These are phyloP conservation scores for Chrysomela aeneicollis DNA, from an alignment of 2,888 invertebrate species.

Conservation along the genomic window DNA sequence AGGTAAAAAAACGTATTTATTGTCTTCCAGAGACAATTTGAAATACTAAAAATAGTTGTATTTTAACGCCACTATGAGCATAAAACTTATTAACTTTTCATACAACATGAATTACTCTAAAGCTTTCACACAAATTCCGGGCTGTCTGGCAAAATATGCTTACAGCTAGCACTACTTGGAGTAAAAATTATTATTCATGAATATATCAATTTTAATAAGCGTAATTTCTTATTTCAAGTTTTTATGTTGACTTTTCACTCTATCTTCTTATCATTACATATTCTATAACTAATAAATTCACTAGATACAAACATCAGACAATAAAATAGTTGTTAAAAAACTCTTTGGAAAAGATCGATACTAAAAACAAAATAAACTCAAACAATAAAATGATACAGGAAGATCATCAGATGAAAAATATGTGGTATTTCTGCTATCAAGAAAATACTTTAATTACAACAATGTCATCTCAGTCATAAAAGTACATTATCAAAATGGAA, in stretches of 20 bases:
- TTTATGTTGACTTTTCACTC: constrained; percentile 1
- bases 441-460: too few species aligned
- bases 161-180: background rate
- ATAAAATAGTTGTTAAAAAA: background rate
- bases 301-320: too few species aligned
- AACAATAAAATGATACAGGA: background rate
- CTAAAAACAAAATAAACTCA: background rate
- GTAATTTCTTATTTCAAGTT: constrained; percentile 2
- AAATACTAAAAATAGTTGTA: background rate
- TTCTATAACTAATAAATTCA: background rate
- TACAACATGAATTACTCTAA: background rate
- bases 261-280: background rate
- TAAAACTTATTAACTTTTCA: background rate
- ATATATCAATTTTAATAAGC: constrained; percentile 3
- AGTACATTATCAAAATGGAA: too few species aligned
- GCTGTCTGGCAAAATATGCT: background rate
- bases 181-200: constrained; percentile 1
- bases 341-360: background rate
- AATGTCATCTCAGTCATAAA: too few species aligned
- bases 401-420: too few species aligned
- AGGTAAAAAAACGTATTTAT: background rate
- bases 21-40: too few species aligned
- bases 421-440: too few species aligned
- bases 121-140: constrained; percentile 1
- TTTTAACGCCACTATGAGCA: background rate